These are phyloP conservation scores for Oncorhynchus kisutch DNA, from an alignment of 2,113 vertebrate species.

Conservation along the genomic window DNA sequence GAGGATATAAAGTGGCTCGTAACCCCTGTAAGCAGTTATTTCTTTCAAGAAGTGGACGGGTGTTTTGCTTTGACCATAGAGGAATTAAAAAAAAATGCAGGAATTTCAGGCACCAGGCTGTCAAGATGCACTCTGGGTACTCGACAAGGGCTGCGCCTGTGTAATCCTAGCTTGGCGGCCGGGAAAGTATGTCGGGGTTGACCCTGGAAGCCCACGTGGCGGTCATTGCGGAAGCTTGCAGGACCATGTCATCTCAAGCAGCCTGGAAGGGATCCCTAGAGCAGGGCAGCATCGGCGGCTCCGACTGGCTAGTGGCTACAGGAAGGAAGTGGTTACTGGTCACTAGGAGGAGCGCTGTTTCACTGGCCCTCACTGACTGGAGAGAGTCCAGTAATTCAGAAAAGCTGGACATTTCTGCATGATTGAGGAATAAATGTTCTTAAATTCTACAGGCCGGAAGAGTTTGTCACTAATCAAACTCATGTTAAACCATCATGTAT, in stretches of 20 bases:
- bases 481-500: no score
- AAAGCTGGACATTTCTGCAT: background rate
- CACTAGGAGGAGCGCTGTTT: background rate
- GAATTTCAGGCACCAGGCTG: slow-evolving; percentile 61
- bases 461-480: background rate
- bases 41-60: slow-evolving; percentile 40
- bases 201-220: slow-evolving; percentile 58
- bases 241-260: slow-evolving; percentile 26
- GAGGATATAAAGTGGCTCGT: slow-evolving; percentile 39
- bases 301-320: background rate
- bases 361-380: background rate
- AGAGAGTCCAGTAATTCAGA: background rate
- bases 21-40: slow-evolving; percentile 42
- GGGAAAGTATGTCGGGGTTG: slow-evolving; percentile 57
- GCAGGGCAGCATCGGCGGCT: background rate
- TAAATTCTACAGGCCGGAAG: background rate
- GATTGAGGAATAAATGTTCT: background rate
- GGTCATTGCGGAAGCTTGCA: slow-evolving; percentile 31
- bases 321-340: slow-evolving; percentile 1
- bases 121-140: slow-evolving; percentile 47
- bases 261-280: slow-evolving; percentile 17
- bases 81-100: slow-evolving; percentile 59
- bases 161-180: slow-evolving; percentile 68
- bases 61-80: slow-evolving; percentile 54
- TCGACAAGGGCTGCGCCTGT: slow-evolving; percentile 52